A percentile compares a stretch with the other conserved stretches of the same genome.
These are phyloP conservation scores for Zosterops hypoxanthus DNA, from an alignment of 2,113 vertebrate genomes.

Conservation along the genomic window DNA sequence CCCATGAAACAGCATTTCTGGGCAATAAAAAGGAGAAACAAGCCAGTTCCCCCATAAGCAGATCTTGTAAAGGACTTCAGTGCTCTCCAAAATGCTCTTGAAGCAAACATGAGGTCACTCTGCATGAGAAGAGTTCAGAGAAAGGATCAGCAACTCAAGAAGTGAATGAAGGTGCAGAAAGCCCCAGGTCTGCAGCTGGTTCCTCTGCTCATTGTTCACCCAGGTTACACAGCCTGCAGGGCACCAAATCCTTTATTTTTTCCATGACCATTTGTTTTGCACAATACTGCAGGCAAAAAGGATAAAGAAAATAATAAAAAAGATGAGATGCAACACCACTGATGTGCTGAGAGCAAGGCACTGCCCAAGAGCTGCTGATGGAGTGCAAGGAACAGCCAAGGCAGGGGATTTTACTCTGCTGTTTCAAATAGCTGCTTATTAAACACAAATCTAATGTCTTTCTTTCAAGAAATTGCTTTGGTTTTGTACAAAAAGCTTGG, in stretches of 20 bases:
- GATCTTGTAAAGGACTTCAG: neutral
- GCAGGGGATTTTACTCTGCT: neutral
- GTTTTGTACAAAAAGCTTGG: neutral
- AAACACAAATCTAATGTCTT: neutral
- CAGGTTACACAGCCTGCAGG: too few species aligned
- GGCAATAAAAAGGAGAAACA: neutral
- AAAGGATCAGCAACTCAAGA: neutral
- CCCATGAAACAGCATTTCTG: neutral
- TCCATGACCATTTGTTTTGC: neutral
- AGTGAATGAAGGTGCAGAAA: neutral
- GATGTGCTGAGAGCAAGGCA: neutral
- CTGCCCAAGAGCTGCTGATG: neutral
- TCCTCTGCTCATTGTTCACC: neutral
- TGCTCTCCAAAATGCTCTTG: neutral
- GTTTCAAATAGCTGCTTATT: neutral
- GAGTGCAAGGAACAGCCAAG: neutral
- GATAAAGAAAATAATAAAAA: too few species aligned
- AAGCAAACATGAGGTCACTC: fast-evolving
- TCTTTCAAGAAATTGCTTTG: neutral
- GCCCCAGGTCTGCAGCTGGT: neutral
- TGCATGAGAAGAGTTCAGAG: neutral
- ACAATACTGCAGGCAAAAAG: neutral
- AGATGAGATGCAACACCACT: neutral
- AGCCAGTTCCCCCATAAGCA: neutral
- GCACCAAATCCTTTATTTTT: neutral